Evolutionary conservation across 2,888 invertebrate species (phyloP), one percentile per base, ranked within the genome.

Genomic region (Coremacera marginata): DNA sequence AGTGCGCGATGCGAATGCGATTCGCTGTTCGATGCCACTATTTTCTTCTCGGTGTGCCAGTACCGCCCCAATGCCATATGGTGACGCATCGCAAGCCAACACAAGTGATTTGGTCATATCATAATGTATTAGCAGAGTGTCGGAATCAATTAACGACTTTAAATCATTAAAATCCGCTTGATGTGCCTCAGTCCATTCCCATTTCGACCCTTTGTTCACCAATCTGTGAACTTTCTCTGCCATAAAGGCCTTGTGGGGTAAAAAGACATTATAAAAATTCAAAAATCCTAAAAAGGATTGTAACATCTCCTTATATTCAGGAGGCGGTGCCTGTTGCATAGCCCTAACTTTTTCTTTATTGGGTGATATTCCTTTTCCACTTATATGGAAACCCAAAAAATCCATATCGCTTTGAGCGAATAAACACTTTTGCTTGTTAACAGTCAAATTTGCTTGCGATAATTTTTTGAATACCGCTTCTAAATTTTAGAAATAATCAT

Each of bases 1-100:
- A 31, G 31, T 31, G 31, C 31, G 19, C 73, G 68, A 76, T 5
- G 68, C 71, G 49, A 71, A 78, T 49, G 68, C 72, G 25, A 77
- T 77, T 8, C 51, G 70, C 2, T 52, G 63, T 34, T 77, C 63
- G 25, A 11, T 19, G 8, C 70, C 51, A 63, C 67, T 77, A 62
- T 60, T 51, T 16, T n/a, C 52, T 51, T 63, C 62, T 16, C 68
- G 44, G 22, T 70, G 74, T 16, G 70, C 70, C 62, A 74, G 27
- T 34, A 78, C 55, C 14, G 72, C 77, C 3, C 77, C 77, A 34
- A 77, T 25, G 14, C 72, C 77, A 60, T 77, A 77, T 14, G 75
- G 65, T 27, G 72, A 72, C 25, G 67, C 62, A 62, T 75, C 75
- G 57, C 63, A 75, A 3, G 70, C 34, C 25, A 75, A n/a, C 49